Evolutionary conservation across 2,113 vertebrate genomes (phyloP).

Genomic region (Nanorana parkeri): DNA sequence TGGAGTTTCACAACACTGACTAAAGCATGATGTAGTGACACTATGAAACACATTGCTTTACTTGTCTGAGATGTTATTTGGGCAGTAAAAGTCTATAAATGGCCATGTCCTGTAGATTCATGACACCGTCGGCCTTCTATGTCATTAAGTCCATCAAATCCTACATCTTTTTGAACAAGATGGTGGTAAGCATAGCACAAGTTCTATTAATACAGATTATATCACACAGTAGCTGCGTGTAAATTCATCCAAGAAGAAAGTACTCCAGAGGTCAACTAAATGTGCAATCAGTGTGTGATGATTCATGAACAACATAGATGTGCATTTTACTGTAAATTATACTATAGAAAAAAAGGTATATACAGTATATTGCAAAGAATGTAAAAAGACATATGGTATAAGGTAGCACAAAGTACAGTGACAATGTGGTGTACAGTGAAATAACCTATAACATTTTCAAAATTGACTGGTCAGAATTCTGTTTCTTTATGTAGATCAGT

Average conservation of each 20-base stretch:
- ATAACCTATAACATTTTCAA: no score
- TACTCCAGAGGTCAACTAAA: slow-evolving; percentile 26
- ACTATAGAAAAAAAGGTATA: no score
- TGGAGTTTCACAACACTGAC: slow-evolving; percentile 58
- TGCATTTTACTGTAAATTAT: neutral
- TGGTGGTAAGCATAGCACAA: slow-evolving; percentile 28
- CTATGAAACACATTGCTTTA: slow-evolving; percentile 50
- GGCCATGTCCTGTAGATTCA: slow-evolving; percentile 51
- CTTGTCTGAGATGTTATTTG: slow-evolving; percentile 51
- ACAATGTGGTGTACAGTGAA: no score
- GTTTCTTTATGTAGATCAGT: no score
- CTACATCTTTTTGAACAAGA: slow-evolving; percentile 37
- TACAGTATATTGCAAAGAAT: no score
- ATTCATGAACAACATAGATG: slow-evolving; percentile 1
- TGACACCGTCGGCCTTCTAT: slow-evolving; percentile 42
- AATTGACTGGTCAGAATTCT: no score
- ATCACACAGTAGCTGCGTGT: neutral
- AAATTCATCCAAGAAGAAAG: slow-evolving; percentile 15
- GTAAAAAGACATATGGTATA: no score
- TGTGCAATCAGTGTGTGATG: neutral
- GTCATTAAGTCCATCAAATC: slow-evolving; percentile 45
- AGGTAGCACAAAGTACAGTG: no score
- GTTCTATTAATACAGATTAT: slow-evolving; percentile 35
- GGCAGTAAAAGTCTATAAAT: slow-evolving; percentile 54
- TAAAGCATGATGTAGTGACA: slow-evolving; percentile 58